These are phyloP conservation scores for Cynaeus angustus DNA, from an alignment of 2,888 invertebrate genomes.

Conservation along the genomic window DNA sequence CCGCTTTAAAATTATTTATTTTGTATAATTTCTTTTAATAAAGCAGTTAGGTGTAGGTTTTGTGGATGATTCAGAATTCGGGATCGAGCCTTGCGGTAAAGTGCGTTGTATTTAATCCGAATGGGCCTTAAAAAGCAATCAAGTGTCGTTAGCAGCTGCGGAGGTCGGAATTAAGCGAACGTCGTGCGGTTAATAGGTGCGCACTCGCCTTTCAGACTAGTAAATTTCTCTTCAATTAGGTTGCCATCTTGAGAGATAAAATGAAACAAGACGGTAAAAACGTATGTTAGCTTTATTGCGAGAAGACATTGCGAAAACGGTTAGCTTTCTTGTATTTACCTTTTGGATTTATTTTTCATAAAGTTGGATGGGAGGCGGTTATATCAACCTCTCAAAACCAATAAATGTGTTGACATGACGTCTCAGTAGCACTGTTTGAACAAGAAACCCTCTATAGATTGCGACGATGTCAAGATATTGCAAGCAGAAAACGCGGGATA, in stretches of 20 bases:
- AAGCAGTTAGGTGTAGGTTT: background rate
- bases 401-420: constrained; percentile 65
- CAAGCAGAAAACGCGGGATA: constrained; percentile 4
- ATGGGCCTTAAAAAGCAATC: no score
- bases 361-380: constrained; percentile 62
- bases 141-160: no score
- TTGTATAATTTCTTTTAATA: constrained; percentile 17
- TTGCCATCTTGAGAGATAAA: no score
- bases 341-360: constrained; percentile 68
- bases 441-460: constrained; percentile 58
- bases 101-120: no score
- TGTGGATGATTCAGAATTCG: constrained; percentile 10
- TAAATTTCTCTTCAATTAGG: no score
- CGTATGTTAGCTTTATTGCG: constrained; percentile 26
- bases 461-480: constrained; percentile 44
- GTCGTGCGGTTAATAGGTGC: no score
- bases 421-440: constrained; percentile 62
- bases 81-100: no score
- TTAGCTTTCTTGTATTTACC: constrained; percentile 59
- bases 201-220: no score
- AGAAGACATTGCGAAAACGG: constrained; percentile 43
- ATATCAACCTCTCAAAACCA: constrained; percentile 63
- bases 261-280: constrained; percentile 34
- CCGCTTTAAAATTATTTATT: constrained; percentile 25
- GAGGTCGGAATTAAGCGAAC: no score